phyloP scores from a whole-genome alignment of 2,113 vertebrate genomes.

The Narcine bancroftii region DNA sequence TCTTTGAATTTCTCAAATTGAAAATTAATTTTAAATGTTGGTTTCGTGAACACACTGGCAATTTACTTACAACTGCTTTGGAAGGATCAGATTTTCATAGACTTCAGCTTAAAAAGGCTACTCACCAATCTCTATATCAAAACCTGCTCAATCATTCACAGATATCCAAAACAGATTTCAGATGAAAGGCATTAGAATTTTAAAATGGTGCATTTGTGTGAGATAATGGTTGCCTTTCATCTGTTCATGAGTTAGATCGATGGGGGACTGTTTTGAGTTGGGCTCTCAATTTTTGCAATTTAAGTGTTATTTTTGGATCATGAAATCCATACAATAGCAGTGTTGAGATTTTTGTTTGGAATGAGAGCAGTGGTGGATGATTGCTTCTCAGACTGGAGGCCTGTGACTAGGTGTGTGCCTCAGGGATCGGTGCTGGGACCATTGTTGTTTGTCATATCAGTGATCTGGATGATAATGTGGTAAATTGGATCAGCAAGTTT shows the following conservation, averaged over 20 bases:
- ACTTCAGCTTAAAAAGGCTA: neutral
- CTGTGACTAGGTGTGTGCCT: too few relatives aligned
- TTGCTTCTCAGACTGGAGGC: too few relatives aligned
- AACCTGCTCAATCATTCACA: neutral
- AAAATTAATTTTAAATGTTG: constrained; percentile 18
- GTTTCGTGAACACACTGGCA: neutral
- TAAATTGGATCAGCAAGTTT: too few relatives aligned
- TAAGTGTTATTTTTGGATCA: neutral
- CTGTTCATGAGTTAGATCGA: neutral
- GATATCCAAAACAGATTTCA: neutral
- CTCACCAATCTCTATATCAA: neutral
- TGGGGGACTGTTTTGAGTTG: neutral
- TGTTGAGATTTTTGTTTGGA: too few relatives aligned
- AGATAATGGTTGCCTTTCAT: neutral
- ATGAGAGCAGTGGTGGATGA: too few relatives aligned
- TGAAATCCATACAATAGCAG: neutral
- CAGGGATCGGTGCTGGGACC: too few relatives aligned
- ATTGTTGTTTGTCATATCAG: too few relatives aligned
- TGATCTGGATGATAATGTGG: too few relatives aligned
- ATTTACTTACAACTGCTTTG: neutral
- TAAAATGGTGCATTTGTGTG: neutral
- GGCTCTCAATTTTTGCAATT: neutral
- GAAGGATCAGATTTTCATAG: neutral
- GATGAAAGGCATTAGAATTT: neutral
- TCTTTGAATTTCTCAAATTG: neutral